Evolutionary conservation across 2,888 invertebrate genomes (phyloP).

Genomic region (Macaria liturata): DNA sequence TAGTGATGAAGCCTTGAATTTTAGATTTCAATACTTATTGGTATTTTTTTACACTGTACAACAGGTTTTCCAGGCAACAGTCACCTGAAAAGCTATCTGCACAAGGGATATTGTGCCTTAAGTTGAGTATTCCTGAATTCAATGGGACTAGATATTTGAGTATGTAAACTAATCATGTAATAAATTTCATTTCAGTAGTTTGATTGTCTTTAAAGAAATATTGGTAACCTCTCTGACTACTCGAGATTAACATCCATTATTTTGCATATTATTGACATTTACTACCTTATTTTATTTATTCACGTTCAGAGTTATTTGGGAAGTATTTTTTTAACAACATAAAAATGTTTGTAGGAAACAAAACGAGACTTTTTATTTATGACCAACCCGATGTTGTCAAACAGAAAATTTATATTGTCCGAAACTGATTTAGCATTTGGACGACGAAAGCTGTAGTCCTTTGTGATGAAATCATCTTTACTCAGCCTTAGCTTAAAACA

Average conservation of each 20-base stretch:
- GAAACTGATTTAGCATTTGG: slow-evolving; percentile 66
- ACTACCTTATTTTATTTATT: slow-evolving; percentile 81
- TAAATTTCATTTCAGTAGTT: too few relatives aligned
- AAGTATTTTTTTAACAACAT: slow-evolving; percentile 79
- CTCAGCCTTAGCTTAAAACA: slow-evolving; percentile 46
- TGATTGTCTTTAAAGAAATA: too few relatives aligned
- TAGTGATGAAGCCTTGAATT: too few relatives aligned
- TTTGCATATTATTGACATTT: slow-evolving; percentile 83
- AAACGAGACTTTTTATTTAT: slow-evolving; percentile 75
- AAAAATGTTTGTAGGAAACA: slow-evolving; percentile 78
- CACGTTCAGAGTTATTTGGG: slow-evolving; percentile 75
- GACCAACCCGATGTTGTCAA: slow-evolving; percentile 76
- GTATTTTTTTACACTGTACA: too few relatives aligned
- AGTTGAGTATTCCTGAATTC: too few relatives aligned
- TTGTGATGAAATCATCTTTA: slow-evolving; percentile 57
- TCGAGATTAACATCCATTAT: slow-evolving; percentile 79
- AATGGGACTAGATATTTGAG: too few relatives aligned
- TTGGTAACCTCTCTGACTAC: slow-evolving; percentile 30
- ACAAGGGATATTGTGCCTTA: too few relatives aligned
- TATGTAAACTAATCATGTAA: too few relatives aligned
- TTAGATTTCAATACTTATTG: too few relatives aligned
- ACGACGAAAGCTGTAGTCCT: slow-evolving; percentile 60
- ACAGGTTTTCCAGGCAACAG: too few relatives aligned
- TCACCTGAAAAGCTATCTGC: too few relatives aligned
- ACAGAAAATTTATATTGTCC: slow-evolving; percentile 75